Conservation (phyloP, 2,888 invertebrate species). For the Panorpa germanica region DNA sequence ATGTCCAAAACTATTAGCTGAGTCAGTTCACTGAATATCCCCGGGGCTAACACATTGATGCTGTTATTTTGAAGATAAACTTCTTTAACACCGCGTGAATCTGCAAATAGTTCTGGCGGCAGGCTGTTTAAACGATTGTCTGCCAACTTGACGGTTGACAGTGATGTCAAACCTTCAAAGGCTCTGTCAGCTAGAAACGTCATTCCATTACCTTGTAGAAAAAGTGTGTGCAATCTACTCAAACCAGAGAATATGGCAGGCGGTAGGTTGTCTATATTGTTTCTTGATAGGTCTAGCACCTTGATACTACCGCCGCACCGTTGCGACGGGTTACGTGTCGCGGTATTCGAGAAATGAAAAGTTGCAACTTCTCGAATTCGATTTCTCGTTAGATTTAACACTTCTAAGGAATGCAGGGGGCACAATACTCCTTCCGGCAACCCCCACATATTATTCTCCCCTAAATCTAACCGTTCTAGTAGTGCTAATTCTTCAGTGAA, state of each 20-base stretch:
- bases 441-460: constrained; percentile 64
- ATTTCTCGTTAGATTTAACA: constrained; percentile 63
- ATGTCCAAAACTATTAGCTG: constrained; percentile 59
- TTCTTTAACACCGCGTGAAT: constrained; percentile 58
- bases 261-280: constrained; percentile 56
- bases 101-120: constrained; percentile 65
- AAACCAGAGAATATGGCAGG: constrained; percentile 52
- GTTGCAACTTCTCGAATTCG: constrained; percentile 54
- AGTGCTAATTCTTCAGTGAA: constrained; percentile 55
- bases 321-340: constrained; percentile 34
- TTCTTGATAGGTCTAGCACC: constrained; percentile 55
- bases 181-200: constrained; percentile 59
- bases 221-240: constrained; percentile 48
- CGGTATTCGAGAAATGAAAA: constrained; percentile 44
- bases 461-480: constrained; percentile 53
- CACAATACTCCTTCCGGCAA: constrained; percentile 61
- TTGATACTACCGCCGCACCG: constrained; percentile 51
- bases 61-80: constrained; percentile 69
- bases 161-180: constrained; percentile 50
- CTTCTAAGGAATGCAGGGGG: constrained; percentile 50
- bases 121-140: constrained; percentile 64
- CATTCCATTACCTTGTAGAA: constrained; percentile 59
- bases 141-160: constrained; percentile 57
- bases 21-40: constrained; percentile 54
- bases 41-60: constrained; percentile 61